Base-by-base conservation (phyloP, 1,140 invertebrate species). In the Frieseomelitta varia region DNA sequence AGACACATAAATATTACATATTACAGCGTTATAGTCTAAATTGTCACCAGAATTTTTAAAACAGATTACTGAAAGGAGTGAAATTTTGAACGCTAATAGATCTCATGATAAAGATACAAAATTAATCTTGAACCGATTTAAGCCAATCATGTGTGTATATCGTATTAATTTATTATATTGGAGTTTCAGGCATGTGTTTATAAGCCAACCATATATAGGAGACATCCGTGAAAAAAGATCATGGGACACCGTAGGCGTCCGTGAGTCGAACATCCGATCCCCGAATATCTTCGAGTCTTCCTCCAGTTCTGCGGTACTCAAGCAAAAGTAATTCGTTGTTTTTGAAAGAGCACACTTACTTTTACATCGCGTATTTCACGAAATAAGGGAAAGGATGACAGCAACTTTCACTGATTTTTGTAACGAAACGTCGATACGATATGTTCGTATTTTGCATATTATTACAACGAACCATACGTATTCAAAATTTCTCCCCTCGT, bases 211-310 rank as follows among this genome's bases (percentile, higher is more conserved):
- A 0, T 72, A 61, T 51, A 56, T 55, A 53, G 51, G 4, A 34
- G 30, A 56, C 11, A 47, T 56, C 24, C 56, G 4, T 27, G 15
- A 14, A 69, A 79, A 79, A 71, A 71, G 11, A 56, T 55, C 67
- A 71, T 30, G 12, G 63, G 27, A 79, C 77, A 79, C 77, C 27
- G 77, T 68, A 68, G 77, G 30, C 63, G 77, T 79, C 19, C 77
- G 77, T 55, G 77, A 67, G 51, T 34, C 63, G 77, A 67, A 79
- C 68, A 68, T 55, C 27, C 51, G 27, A 79, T 53, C 30, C 51
- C n/a, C 39, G 39, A 8, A 47, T 47, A 55, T 34, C 27, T 30
- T 2, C 47, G 30, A 69, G 53, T 56, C 30, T 47, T 27, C 27
- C 21, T 24, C 17, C 15, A 24, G 56, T 56, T 56, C 21, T 21